These are phyloP conservation scores for Sialis lutaria DNA, from an alignment of 2,888 invertebrate genomes.

Conservation along the genomic window DNA sequence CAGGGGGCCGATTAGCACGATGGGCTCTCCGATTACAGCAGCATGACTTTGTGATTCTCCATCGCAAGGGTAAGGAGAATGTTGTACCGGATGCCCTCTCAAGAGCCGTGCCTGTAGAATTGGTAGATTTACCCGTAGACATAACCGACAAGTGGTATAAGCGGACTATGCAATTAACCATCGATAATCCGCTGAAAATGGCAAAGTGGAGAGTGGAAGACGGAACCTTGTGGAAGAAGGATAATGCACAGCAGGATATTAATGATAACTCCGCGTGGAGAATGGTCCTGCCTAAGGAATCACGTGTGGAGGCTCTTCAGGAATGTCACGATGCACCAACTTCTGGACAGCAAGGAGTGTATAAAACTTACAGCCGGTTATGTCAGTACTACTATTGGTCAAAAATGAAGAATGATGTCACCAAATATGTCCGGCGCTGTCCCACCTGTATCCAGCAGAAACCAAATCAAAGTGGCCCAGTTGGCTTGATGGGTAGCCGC, in stretches of 20 bases:
- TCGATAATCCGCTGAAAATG: neutral
- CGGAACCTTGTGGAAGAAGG: conserved; percentile 1
- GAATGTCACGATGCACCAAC: conserved; percentile 8
- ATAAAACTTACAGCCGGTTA: conserved; percentile 9
- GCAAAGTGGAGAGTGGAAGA: conserved; percentile 6
- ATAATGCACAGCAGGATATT: neutral
- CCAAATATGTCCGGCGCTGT: conserved; percentile 9
- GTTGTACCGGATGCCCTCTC: conserved; percentile 9
- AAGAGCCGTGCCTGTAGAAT: neutral
- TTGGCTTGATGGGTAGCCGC: neutral
- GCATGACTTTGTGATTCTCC: conserved; percentile 8
- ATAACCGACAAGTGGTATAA: conserved; percentile 1
- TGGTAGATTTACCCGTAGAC: neutral
- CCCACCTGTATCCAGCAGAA: conserved; percentile 1
- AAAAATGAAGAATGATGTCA: conserved; percentile 9
- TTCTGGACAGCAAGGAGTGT: conserved; percentile 10
- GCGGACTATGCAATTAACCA: neutral
- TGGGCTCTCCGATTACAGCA: conserved; percentile 10
- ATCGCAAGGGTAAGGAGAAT: conserved; percentile 8
- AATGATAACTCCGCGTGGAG: conserved; percentile 6
- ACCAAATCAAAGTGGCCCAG: neutral
- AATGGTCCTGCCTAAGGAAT: conserved; percentile 6
- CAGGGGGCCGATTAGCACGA: conserved; percentile 9
- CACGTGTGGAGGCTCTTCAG: neutral
- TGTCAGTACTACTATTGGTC: conserved; percentile 12